Conservation (phyloP, 2,888 invertebrate genomes). For the Plebejus argus region DNA sequence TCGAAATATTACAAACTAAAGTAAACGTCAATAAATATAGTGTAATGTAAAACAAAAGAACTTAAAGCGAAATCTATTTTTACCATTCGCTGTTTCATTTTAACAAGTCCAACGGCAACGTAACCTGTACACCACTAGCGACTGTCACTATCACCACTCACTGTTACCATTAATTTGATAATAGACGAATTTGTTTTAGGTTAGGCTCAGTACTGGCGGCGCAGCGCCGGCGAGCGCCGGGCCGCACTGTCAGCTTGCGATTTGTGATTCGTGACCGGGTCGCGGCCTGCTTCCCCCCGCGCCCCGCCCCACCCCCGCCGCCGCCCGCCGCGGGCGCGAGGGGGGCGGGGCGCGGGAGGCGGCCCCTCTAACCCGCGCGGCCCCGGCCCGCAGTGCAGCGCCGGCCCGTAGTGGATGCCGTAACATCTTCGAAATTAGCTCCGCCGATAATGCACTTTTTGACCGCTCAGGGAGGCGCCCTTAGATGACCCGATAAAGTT, state of each 20-base stretch:
- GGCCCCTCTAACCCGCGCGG: slow-evolving; percentile 39
- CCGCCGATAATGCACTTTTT: slow-evolving; percentile 68
- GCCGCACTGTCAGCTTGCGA: slow-evolving; percentile 65
- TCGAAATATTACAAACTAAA: neutral
- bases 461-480: slow-evolving; percentile 38
- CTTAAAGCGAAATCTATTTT: neutral
- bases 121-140: slow-evolving; percentile 1
- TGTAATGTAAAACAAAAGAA: slow-evolving; percentile 11
- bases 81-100: slow-evolving; percentile 31
- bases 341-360: neutral
- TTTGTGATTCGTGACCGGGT: slow-evolving; percentile 65
- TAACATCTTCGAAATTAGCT: slow-evolving; percentile 72
- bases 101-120: slow-evolving; percentile 26
- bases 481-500: slow-evolving; percentile 14
- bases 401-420: slow-evolving; percentile 61
- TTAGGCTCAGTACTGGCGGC: slow-evolving; percentile 46
- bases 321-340: slow-evolving; percentile 35
- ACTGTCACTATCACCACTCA: neutral
- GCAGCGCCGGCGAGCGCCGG: slow-evolving; percentile 74
- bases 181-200: slow-evolving; percentile 33
- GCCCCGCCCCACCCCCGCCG: slow-evolving; percentile 40
- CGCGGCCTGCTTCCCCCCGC: slow-evolving; percentile 55
- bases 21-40: neutral
- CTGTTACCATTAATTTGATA: slow-evolving; percentile 12
- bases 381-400: slow-evolving; percentile 70